Evolutionary conservation across 2,113 vertebrate species (phyloP).

Genomic region (Lasiurus cinereus): DNA sequence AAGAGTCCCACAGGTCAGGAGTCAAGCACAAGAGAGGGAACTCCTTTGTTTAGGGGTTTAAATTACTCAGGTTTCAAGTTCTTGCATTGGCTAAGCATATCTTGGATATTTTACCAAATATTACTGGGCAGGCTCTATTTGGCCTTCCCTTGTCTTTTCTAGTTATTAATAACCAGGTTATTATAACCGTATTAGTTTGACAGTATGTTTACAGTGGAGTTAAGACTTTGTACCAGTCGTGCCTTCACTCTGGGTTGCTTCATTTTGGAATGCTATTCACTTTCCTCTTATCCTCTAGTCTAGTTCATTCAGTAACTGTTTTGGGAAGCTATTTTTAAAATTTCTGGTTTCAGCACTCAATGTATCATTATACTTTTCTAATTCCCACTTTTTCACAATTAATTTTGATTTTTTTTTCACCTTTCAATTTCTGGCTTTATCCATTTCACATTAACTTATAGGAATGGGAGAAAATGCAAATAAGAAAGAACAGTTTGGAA

Average conservation of each 20-base stretch:
- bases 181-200: neutral
- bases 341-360: neutral
- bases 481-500: neutral
- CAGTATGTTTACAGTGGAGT: neutral
- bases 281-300: neutral
- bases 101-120: too few species aligned
- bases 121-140: too few species aligned
- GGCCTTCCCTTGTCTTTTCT: too few species aligned
- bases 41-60: too few species aligned
- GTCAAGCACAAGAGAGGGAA: too few species aligned
- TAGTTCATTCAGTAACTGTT: neutral
- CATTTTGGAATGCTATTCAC: neutral
- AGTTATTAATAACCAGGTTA: too few species aligned
- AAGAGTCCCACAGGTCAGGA: too few species aligned
- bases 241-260: neutral
- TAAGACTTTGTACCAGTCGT: neutral
- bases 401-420: neutral
- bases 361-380: neutral
- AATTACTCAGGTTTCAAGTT: too few species aligned
- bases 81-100: too few species aligned
- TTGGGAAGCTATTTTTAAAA: neutral
- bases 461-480: neutral
- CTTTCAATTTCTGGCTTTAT: conserved; percentile 16
- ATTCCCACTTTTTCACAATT: neutral
- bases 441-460: neutral